These are phyloP conservation scores for Nothoprocta perdicaria DNA, from an alignment of 2,113 vertebrate species.

Conservation along the genomic window DNA sequence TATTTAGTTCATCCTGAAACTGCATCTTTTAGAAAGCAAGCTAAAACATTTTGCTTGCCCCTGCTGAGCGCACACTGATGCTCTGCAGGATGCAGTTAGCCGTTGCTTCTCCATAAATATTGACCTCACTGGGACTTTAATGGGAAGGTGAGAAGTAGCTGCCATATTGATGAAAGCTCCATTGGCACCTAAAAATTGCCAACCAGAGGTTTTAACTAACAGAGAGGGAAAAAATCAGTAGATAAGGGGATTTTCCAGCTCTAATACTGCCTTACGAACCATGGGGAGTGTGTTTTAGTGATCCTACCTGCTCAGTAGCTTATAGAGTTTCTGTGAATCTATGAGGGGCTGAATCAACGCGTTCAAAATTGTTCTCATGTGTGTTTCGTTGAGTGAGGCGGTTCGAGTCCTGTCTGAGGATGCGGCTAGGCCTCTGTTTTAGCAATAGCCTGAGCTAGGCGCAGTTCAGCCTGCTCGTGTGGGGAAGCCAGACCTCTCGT, in stretches of 20 bases:
- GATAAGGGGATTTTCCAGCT: background rate
- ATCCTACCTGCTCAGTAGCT: background rate
- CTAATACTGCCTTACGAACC: background rate
- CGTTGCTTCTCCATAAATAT: background rate
- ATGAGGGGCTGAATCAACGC: background rate
- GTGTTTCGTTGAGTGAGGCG: background rate
- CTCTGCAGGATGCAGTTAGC: background rate
- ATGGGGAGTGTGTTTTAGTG: background rate
- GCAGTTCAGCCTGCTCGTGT: background rate
- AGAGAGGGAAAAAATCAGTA: background rate
- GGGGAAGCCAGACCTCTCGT: background rate
- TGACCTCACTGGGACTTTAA: slow-evolving; percentile 1
- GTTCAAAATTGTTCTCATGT: background rate
- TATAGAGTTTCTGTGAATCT: background rate
- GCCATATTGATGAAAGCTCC: background rate
- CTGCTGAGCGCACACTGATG: background rate
- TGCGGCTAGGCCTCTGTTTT: background rate
- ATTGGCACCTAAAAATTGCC: background rate
- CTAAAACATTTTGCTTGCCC: background rate
- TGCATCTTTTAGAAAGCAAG: slow-evolving; percentile 23
- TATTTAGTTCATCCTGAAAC: slow-evolving; percentile 28
- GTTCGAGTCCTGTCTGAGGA: background rate
- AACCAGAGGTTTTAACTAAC: background rate
- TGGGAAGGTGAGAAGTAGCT: background rate
- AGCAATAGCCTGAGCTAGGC: background rate